Evolutionary conservation across 2,888 invertebrate genomes (phyloP).

Genomic region (Eulithis testata): DNA sequence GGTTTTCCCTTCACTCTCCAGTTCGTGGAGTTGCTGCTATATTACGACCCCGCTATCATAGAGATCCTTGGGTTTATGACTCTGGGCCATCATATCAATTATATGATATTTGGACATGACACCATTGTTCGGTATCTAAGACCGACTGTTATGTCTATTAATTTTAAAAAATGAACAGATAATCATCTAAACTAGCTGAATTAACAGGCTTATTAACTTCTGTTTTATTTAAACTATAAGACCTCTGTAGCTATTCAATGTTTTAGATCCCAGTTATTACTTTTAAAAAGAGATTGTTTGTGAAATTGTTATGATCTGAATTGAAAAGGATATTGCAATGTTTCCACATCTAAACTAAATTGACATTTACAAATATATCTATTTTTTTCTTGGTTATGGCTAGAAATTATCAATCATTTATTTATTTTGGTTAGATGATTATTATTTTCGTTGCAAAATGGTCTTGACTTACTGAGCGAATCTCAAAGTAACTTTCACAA

Average conservation of each 20-base stretch:
- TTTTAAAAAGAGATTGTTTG: slow-evolving; percentile 12
- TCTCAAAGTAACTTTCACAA: slow-evolving; percentile 17
- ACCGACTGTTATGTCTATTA: slow-evolving; percentile 34
- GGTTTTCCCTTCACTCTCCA: no score
- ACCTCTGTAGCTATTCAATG: not conserved
- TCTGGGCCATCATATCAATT: slow-evolving; percentile 12
- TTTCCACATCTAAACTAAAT: slow-evolving; percentile 9
- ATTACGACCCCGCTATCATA: slow-evolving; percentile 5
- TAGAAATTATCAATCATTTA: slow-evolving; percentile 11
- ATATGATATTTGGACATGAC: slow-evolving; percentile 33
- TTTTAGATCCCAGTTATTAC: not conserved
- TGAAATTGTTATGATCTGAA: slow-evolving; percentile 4
- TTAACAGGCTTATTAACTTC: slow-evolving; percentile 59
- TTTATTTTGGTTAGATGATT: slow-evolving; percentile 12
- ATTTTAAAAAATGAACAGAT: slow-evolving; percentile 49
- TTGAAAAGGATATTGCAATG: slow-evolving; percentile 13
- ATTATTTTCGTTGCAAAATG: slow-evolving; percentile 7
- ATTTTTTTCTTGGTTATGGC: slow-evolving; percentile 13
- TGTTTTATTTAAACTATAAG: slow-evolving; percentile 35
- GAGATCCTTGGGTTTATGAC: slow-evolving; percentile 11
- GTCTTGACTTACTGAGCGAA: slow-evolving; percentile 5
- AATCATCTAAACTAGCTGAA: slow-evolving; percentile 69
- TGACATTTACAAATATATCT: slow-evolving; percentile 3
- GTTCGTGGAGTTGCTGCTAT: not conserved
- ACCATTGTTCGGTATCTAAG: slow-evolving; percentile 26